These are phyloP conservation scores for Metellina segmentata DNA, from an alignment of 2,888 invertebrate species.

Conservation along the genomic window DNA sequence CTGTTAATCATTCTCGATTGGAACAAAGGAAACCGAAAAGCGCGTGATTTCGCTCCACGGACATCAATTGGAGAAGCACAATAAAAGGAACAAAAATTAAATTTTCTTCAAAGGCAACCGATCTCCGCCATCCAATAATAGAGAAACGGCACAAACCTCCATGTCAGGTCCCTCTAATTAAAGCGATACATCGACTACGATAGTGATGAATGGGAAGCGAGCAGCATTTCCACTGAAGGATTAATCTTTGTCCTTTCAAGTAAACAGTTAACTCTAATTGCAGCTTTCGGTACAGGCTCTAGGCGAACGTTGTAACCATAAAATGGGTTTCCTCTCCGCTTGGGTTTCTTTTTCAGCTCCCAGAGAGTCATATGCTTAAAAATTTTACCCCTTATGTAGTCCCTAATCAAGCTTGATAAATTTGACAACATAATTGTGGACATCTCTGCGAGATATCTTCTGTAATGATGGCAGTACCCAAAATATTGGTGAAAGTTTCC, in stretches of 20 bases:
- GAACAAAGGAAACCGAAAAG: neutral
- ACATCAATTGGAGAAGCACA: conserved; percentile 6
- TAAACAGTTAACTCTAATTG: conserved; percentile 60
- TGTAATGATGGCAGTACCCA: conserved; percentile 10
- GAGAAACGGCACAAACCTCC: neutral
- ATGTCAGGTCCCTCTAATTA: conserved; percentile 49
- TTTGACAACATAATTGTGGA: conserved; percentile 53
- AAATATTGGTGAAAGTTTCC: conserved; percentile 5
- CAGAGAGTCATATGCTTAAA: conserved; percentile 5
- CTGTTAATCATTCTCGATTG: conserved; percentile 22
- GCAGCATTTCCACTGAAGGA: conserved; percentile 15
- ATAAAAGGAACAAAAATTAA: conserved; percentile 46
- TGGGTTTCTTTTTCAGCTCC: neutral
- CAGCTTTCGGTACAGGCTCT: neutral
- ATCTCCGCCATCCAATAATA: conserved; percentile 27
- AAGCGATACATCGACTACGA: conserved; percentile 52
- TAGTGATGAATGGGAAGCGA: conserved; percentile 10
- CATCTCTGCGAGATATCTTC: conserved; percentile 2
- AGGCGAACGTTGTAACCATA: neutral
- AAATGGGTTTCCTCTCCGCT: neutral
- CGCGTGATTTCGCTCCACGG: neutral
- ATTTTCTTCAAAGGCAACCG: conserved; percentile 49
- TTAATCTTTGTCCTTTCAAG: conserved; percentile 57
- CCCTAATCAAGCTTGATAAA: conserved; percentile 54
- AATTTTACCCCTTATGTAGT: conserved; percentile 53